A percentile compares a stretch with the other conserved stretches of the same genome.
These are phyloP conservation scores for Polypterus bichir DNA, from an alignment of 2,113 vertebrate species.

Conservation along the genomic window DNA sequence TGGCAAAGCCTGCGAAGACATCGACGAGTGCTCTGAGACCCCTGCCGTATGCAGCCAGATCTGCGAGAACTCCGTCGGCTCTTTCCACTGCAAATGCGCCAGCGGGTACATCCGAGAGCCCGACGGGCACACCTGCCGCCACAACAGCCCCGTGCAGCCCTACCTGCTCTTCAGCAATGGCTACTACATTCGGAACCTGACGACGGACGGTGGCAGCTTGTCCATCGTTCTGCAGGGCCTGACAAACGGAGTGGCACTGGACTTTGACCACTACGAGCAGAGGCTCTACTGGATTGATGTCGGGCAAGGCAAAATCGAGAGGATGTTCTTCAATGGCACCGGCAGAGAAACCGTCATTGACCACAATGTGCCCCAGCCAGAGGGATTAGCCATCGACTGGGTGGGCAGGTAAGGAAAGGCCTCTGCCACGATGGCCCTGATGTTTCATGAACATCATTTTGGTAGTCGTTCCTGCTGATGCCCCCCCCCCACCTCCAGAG, in stretches of 20 bases:
- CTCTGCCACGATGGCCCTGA: not conserved
- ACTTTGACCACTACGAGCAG: conserved; percentile 40
- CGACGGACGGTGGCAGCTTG: conserved; percentile 36
- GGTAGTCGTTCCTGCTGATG: too few relatives aligned
- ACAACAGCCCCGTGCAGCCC: conserved; percentile 42
- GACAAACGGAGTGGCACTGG: conserved; percentile 32
- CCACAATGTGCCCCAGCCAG: conserved; percentile 21
- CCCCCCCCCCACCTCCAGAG: too few relatives aligned
- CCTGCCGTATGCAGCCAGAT: conserved; percentile 45
- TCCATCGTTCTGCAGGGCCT: conserved; percentile 40
- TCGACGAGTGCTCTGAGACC: conserved; percentile 38
- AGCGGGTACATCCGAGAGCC: conserved; percentile 41
- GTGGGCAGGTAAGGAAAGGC: conserved; percentile 37
- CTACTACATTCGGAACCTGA: conserved; percentile 49
- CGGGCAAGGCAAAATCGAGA: conserved; percentile 32
- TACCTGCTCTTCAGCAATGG: conserved; percentile 44
- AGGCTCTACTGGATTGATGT: conserved; percentile 43
- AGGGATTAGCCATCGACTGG: conserved; percentile 46
- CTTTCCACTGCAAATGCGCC: conserved; percentile 45
- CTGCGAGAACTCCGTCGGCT: conserved; percentile 39
- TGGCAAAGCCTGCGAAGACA: conserved; percentile 45
- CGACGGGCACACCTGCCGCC: conserved; percentile 43
- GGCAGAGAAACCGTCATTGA: conserved; percentile 31
- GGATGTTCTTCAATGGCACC: conserved; percentile 40
- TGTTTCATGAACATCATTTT: not conserved